Conservation (phyloP, 2,113 vertebrate species). For the Tautogolabrus adspersus region DNA sequence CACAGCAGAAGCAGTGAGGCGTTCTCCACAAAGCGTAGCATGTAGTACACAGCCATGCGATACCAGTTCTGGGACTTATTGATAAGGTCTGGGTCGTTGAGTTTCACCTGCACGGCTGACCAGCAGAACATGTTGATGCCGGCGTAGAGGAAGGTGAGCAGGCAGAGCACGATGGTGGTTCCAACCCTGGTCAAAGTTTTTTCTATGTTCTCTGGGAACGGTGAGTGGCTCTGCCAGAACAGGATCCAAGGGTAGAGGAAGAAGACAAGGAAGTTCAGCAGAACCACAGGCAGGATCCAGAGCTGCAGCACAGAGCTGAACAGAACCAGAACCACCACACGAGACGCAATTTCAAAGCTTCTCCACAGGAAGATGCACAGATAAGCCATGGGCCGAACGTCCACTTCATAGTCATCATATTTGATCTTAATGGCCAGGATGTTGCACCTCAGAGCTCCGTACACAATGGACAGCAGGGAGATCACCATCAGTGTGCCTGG, state of each 20-base stretch:
- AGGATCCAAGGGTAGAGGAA: slow-evolving; percentile 93
- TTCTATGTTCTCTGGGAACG: slow-evolving; percentile 96
- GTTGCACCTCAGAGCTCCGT: slow-evolving; percentile 96
- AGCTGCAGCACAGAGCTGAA: slow-evolving; percentile 94
- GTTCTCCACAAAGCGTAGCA: slow-evolving; percentile 93
- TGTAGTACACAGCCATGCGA: slow-evolving; percentile 90
- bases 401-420: slow-evolving; percentile 94
- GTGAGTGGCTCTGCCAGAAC: slow-evolving; percentile 93
- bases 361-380: slow-evolving; percentile 96
- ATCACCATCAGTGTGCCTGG: slow-evolving; percentile 93
- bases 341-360: slow-evolving; percentile 94
- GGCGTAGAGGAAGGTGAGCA: slow-evolving; percentile 95
- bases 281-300: slow-evolving; percentile 89
- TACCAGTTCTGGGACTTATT: slow-evolving; percentile 96
- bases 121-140: slow-evolving; percentile 99
- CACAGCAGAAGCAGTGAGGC: slow-evolving; percentile 91
- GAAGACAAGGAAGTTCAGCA: slow-evolving; percentile 90
- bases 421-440: slow-evolving; percentile 98
- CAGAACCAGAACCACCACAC: slow-evolving; percentile 92
- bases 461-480: slow-evolving; percentile 95
- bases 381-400: slow-evolving; percentile 90
- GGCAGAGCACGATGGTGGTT: slow-evolving; percentile 91
- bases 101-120: slow-evolving; percentile 94
- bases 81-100: slow-evolving; percentile 93
- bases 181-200: slow-evolving; percentile 92